Evolutionary conservation across 2,797 vertebrate species (phyloP), one percentile per base, ranked within the genome.

Genomic region (Galagoides demidoff): DNA sequence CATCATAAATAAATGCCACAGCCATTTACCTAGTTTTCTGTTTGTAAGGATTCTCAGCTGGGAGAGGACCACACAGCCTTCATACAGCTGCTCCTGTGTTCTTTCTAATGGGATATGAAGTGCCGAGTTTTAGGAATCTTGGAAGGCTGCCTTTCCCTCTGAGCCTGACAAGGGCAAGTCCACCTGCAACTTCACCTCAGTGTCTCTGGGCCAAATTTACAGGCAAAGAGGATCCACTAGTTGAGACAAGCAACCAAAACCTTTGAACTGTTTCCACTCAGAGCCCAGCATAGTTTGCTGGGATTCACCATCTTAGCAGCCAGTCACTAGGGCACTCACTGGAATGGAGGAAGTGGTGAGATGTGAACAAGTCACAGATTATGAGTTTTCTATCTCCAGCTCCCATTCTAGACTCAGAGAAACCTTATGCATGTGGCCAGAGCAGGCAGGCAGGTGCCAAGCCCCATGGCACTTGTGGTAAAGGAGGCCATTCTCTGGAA

Each of bases 401-500:
- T 61, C 5, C 34, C 76, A 52, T 96, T 92, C 90, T 31, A 82
- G 45, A 43, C 84, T 95, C 64, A 96, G 76, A 92, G 81, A 92
- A 97, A 94, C 23, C 13, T 49, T 37, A 85, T 31, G 52, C 37
- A 12, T 3, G 16, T 55, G 92, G 12, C 37, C 84, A 52, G 19
- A 92, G 2, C 43, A 85, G 57, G 2, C 43, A 85, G 57, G 90
- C 91, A 94, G 79, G 61, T 45, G 76, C 52, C 74, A 45, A 90
- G 83, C 66, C n/a, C 64, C 64, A 14, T 43, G 76, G 95, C 63
- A 6, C 7, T 71, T 92, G 59, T 89, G 77, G 82, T 85, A 25
- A 43, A 68, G 34, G 31, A 87, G 94, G 49, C 39, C 94, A 39
- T 94, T 98, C 81, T 98, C 85, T 97, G 93, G 95, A 97, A 94